phyloP scores from a whole-genome alignment of 1,140 invertebrate species.

The Solenopsis invicta region DNA sequence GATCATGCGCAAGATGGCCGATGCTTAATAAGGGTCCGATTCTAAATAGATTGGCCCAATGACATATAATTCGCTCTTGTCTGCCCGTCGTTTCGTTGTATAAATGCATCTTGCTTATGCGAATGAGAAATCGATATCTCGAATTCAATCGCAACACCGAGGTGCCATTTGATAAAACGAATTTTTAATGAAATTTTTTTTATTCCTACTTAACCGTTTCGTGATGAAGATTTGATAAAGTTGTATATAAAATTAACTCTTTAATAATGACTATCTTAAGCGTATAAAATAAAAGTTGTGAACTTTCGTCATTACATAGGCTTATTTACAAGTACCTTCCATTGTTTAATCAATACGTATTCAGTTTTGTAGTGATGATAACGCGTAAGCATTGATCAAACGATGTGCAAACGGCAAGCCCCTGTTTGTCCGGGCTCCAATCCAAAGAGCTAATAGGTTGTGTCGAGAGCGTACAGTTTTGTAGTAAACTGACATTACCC shows the following conservation, averaged over 20 bases:
- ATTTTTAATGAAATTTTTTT: neutral
- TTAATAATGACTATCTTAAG: neutral
- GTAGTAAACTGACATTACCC: slow-evolving; percentile 92
- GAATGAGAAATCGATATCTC: slow-evolving; percentile 35
- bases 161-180: neutral
- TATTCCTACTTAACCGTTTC: neutral
- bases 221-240: neutral
- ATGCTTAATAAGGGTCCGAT: slow-evolving; percentile 81
- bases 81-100: slow-evolving; percentile 66
- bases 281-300: neutral
- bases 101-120: slow-evolving; percentile 44
- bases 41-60: slow-evolving; percentile 84
- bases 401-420: slow-evolving; percentile 94
- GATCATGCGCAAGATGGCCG: slow-evolving; percentile 72
- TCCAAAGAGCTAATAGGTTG: slow-evolving; percentile 96
- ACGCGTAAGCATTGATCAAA: slow-evolving; percentile 97
- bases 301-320: neutral
- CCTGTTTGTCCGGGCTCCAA: slow-evolving; percentile 96
- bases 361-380: slow-evolving; percentile 96
- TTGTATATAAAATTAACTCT: neutral
- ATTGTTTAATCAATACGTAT: slow-evolving; percentile 85
- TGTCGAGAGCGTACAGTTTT: slow-evolving; percentile 93
- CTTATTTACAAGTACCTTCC: slow-evolving; percentile 45
- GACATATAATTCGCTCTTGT: slow-evolving; percentile 82
- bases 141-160: neutral